Percentiles rank a stretch among this genome's conserved stretches.
phyloP scores from a whole-genome alignment of 2,113 vertebrate species.

The Alces alces region DNA sequence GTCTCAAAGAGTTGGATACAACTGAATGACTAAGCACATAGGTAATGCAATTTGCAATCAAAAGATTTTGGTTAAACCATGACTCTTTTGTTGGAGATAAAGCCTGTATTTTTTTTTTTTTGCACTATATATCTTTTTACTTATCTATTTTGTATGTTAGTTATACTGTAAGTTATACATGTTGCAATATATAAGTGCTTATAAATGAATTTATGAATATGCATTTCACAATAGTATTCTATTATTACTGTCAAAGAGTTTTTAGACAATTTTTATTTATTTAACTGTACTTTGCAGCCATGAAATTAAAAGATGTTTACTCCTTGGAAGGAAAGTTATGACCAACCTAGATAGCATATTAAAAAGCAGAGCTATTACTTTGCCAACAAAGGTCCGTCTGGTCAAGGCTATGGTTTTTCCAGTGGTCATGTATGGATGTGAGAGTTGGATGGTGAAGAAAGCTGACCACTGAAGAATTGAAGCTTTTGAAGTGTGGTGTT shows the following conservation, averaged over 20 bases:
- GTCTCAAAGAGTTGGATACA: neutral
- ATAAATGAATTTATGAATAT: neutral
- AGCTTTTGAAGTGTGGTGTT: no score
- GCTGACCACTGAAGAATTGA: accelerated
- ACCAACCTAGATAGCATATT: no score
- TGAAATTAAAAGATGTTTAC: no score
- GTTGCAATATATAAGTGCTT: accelerated
- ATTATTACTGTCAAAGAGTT: neutral
- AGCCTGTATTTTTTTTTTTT: neutral
- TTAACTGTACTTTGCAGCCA: neutral
- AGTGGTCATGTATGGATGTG: no score
- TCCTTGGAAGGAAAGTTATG: no score
- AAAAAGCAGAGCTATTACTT: no score
- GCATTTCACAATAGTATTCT: neutral
- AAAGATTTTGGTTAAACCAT: neutral
- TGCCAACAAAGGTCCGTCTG: no score
- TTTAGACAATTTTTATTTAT: neutral
- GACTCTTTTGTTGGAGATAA: neutral
- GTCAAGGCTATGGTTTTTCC: no score
- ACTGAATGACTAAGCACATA: neutral
- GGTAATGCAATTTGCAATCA: neutral
- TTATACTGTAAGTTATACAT: neutral
- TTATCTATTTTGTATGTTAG: neutral
- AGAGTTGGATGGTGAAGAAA: no score
- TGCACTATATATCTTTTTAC: neutral